Conservation (phyloP, 2,113 vertebrate species). For the Hippopotamus amphibius region DNA sequence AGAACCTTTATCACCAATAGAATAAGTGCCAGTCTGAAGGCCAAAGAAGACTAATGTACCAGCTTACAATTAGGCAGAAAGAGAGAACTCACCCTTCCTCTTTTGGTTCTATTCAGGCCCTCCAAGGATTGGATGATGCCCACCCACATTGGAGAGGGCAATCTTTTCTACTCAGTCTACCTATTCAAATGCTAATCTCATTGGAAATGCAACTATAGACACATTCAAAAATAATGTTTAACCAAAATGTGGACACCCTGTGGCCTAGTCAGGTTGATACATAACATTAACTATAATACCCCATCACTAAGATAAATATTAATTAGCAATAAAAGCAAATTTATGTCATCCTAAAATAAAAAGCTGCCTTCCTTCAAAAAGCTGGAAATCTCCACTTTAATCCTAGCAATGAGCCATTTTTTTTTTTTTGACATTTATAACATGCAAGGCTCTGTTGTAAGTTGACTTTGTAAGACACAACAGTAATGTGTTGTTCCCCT, state of each 20-base stretch:
- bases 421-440: not conserved
- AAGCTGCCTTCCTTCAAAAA: not conserved
- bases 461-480: not conserved
- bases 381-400: not conserved
- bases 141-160: not conserved
- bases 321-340: not conserved
- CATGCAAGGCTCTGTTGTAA: not conserved
- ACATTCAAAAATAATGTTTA: not conserved
- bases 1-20: not conserved
- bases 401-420: not conserved
- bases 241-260: not conserved
- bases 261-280: not conserved
- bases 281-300: not conserved
- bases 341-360: not conserved
- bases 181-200: not conserved
- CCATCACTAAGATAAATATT: not conserved
- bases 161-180: not conserved
- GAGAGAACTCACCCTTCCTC: not conserved
- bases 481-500: not conserved
- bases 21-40: not conserved
- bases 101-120: not conserved
- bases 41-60: not conserved
- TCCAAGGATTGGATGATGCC: not conserved
- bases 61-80: not conserved
- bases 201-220: not conserved